phyloP scores from a whole-genome alignment of 2,113 vertebrate genomes.

The Mixornis gularis region DNA sequence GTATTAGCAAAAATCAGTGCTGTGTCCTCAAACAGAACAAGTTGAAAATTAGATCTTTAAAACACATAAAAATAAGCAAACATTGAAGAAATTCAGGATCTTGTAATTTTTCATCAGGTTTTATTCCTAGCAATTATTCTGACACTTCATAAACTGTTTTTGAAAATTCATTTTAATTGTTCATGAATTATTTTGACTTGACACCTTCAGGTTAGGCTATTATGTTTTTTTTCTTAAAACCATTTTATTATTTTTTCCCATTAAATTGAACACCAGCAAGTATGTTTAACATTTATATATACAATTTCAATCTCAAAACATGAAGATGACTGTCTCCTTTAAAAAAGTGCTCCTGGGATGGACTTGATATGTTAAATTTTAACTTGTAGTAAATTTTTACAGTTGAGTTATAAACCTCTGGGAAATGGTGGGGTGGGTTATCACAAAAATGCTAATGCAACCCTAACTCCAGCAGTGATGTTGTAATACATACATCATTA shows the following conservation, averaged over 20 bases:
- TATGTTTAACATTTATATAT: neutral
- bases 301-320: neutral
- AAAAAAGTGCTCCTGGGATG: neutral
- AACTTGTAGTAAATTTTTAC: conserved; percentile 36
- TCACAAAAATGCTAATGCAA: conserved; percentile 54
- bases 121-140: neutral
- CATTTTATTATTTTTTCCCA: neutral
- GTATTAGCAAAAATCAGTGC: neutral
- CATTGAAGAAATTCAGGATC: neutral
- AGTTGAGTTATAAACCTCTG: conserved; percentile 37
- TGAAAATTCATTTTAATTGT: neutral
- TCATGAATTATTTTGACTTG: neutral
- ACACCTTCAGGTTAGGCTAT: neutral
- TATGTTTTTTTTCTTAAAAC: neutral
- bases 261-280: neutral
- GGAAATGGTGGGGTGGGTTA: conserved; percentile 29
- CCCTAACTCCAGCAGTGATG: conserved; percentile 28
- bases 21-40: neutral
- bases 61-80: neutral
- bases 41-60: neutral
- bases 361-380: conserved; percentile 1
- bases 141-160: neutral
- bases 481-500: conserved; percentile 63
- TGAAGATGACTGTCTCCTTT: neutral
- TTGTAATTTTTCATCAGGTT: neutral